Evolutionary conservation across 1,140 invertebrate species (phyloP).

Genomic region (Leptopilina clavipes): DNA sequence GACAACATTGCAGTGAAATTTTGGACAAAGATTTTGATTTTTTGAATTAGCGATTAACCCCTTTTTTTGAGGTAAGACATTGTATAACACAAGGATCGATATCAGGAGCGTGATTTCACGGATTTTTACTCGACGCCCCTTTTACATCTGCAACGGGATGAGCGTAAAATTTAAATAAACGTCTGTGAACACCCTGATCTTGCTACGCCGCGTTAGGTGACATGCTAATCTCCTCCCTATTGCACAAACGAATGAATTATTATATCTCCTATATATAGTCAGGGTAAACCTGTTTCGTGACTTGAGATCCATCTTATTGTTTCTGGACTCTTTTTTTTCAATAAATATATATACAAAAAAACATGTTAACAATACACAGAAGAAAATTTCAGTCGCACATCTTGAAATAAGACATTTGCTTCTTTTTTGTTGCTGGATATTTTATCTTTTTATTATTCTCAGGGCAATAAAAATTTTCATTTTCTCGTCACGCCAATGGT

Average conservation of each 20-base stretch:
- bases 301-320: constrained; percentile 46
- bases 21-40: no score
- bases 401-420: no score
- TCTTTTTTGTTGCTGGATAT: no score
- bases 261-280: constrained; percentile 43
- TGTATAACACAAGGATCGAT: constrained; percentile 40
- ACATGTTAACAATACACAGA: background rate
- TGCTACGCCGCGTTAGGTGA: constrained; percentile 69
- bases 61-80: constrained; percentile 50
- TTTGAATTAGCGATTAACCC: constrained; percentile 50
- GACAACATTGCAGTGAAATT: no score
- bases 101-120: constrained; percentile 65
- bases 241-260: constrained; percentile 59
- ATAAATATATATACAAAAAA: no score
- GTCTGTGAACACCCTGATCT: constrained; percentile 57
- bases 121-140: constrained; percentile 53
- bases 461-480: no score
- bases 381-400: no score
- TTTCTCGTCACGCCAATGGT: constrained; percentile 59
- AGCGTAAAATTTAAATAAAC: constrained; percentile 74
- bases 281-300: constrained; percentile 58
- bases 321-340: constrained; percentile 10
- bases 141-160: constrained; percentile 63
- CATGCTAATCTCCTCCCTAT: constrained; percentile 68
- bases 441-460: no score